Evolutionary conservation across 2,113 vertebrate genomes (phyloP), one percentile per base, ranked within the genome.

Genomic region (Holacanthus passer): DNA sequence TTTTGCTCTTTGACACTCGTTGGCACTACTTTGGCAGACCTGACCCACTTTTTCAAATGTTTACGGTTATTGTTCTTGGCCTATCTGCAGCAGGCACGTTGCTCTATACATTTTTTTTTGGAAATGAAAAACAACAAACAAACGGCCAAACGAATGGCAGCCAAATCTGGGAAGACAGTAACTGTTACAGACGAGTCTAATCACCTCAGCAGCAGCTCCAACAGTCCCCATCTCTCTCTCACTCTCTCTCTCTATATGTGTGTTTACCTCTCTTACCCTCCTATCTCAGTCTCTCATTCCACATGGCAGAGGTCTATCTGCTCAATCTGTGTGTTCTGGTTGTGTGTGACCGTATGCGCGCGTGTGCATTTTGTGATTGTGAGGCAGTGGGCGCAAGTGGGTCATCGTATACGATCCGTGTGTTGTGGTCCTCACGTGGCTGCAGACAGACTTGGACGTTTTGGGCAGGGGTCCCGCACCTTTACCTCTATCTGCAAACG

Each of bases 31-130:
- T 64, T 29, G 16, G 31, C 70, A 2, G 60, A 37, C 31, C 56
- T 89, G 87, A 92, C 89, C 88, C 66, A 91, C 77, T 91, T 92
- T 90, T 37, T 43, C 1, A 77, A 64, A 81, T 90, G 86, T 92
- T 84, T 87, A 91, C 89, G 91, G 92, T 94, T 93, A 89, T 87
- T 93, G 87, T 93, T 84, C 20, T 80, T 74, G 73, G 75, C 60
- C 91, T 94, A 94, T 95, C 94, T 91, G 81, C 79, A 63, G 43
- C 86, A 71, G 79, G 45, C 94, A 94, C 84, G 65, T 89, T 88
- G 85, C 78, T 84, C 86, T 90, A 82, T 88, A 74, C 56, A 85
- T 70, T 77, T 72, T 70, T 77, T 72, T 60, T 78, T 48, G 58
- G 81, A 83, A 59, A 68, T 64, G 47, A 72, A 85, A 89, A 90